phyloP scores from a whole-genome alignment of 2,113 vertebrate genomes.

The Dissostichus mawsoni region DNA sequence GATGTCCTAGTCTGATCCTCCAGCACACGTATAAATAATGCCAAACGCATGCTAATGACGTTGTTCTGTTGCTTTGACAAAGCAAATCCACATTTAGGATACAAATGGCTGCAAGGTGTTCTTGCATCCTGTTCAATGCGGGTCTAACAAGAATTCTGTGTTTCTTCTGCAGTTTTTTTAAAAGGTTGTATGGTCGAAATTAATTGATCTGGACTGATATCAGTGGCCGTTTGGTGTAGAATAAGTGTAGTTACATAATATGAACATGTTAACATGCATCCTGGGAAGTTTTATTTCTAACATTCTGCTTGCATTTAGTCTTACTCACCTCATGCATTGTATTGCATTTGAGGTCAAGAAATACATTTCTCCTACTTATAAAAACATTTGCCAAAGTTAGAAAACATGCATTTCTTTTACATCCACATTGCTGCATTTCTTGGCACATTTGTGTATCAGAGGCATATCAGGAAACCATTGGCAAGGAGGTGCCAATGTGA shows the following conservation, averaged over 20 bases:
- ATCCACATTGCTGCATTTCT: not conserved
- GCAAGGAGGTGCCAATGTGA: not conserved
- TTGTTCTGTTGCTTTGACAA: conserved; percentile 53
- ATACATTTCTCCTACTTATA: not conserved
- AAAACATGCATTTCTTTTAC: not conserved
- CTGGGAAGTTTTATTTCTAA: no score
- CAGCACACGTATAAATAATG: conserved; percentile 64
- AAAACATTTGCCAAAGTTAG: not conserved
- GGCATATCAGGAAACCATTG: not conserved
- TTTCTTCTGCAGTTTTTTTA: conserved; percentile 4
- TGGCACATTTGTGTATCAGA: not conserved
- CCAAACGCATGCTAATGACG: conserved; percentile 72
- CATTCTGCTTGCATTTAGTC: not conserved
- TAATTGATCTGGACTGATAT: not conserved
- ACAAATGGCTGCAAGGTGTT: conserved; percentile 43
- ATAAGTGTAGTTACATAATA: not conserved
- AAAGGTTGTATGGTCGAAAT: not conserved
- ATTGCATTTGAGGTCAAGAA: not conserved
- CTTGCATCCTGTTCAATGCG: conserved; percentile 7
- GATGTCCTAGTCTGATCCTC: conserved; percentile 74
- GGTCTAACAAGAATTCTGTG: not conserved
- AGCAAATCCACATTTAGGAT: conserved; percentile 46
- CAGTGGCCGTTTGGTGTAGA: not conserved
- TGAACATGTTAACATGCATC: no score
- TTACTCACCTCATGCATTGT: not conserved